Evolutionary conservation across 37 sponge, comb jelly and placozoan species (phyloP), one percentile per base, ranked within the genome.

Genomic region (Halisarca cf. caerulea): DNA sequence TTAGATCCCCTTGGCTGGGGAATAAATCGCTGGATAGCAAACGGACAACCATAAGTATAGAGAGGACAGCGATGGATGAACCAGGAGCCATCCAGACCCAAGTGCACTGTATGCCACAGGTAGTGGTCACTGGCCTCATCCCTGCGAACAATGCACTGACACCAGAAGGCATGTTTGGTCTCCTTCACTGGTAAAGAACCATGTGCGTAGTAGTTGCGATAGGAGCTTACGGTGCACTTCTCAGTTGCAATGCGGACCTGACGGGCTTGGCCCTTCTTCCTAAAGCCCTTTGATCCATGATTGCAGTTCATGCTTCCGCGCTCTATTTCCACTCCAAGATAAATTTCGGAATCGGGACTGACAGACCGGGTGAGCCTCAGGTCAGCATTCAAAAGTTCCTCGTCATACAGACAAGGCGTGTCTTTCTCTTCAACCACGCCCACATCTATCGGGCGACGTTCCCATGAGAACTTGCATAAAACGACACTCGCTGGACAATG

Each of bases 401-500:
- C 61, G 61, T 91, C 87, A 7, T 74, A 25, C 2, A 78, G 25
- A 24, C 73, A 35, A 18, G n/a, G 53, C 8, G 30, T 47, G 25
- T 51, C 82, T 0, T 37, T 61, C 3, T 60, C 82, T 14, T 37
- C 6, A 1, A 4, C 34, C 9, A 81, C 3, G 5, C 34, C 39
- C 18, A 20, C 42, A 60, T 21, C 44, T 20, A 43, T 58, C 2
- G 69, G 30, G 17, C 35, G 34, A 14, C 82, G 38, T 34, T 59
- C 40, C 82, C 82, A 81, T 2, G 42, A 41, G 42, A 59, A 81
- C 9, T 11, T 38, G 23, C 92, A 91, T 66, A 58, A 23, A 3
- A 87, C 32, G 0, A 64, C 57, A 75, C 88, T 91, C 9, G 92
- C 92, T 2, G 92, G 88, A 47, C 92, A 91, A 79, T 59, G 82